These are phyloP conservation scores for Amblyornis subalaris DNA, from an alignment of 2,113 vertebrate genomes.

Conservation along the genomic window DNA sequence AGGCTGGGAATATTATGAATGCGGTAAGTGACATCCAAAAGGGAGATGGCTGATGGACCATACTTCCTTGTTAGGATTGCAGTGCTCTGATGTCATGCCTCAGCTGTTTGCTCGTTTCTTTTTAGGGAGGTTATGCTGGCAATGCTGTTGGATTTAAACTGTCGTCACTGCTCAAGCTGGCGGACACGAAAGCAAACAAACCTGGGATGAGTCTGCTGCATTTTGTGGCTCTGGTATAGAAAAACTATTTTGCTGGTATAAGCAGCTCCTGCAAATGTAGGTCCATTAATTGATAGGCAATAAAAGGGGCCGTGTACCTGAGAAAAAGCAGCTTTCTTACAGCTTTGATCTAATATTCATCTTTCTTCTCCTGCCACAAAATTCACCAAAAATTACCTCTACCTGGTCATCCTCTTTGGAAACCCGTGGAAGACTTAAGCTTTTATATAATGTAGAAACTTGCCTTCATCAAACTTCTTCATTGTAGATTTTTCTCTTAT, in stretches of 20 bases:
- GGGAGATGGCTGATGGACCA: not conserved
- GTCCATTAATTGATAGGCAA: not conserved
- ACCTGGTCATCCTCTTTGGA: not conserved
- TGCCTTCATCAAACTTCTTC: not conserved
- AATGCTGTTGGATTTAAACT: slow-evolving; percentile 97
- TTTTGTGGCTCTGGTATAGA: slow-evolving; percentile 92
- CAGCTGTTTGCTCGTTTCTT: slow-evolving; percentile 37
- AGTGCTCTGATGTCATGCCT: not conserved
- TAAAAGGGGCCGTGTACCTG: not conserved
- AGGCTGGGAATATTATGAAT: slow-evolving; percentile 98
- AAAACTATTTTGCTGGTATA: not conserved
- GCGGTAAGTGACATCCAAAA: slow-evolving; percentile 77
- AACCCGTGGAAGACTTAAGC: not conserved
- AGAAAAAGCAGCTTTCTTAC: not conserved
- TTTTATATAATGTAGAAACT: not conserved
- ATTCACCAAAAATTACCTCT: not conserved
- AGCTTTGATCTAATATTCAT: not conserved
- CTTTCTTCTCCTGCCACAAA: not conserved
- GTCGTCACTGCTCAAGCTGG: slow-evolving; percentile 92
- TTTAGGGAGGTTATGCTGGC: slow-evolving; percentile 94
- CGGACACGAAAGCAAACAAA: slow-evolving; percentile 97
- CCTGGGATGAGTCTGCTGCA: slow-evolving; percentile 97
- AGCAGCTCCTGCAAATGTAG: not conserved
- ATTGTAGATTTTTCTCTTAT: not conserved
- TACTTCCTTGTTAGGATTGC: not conserved